A percentile compares a stretch with the other conserved stretches of the same genome.
These are phyloP conservation scores for Heliconius hewitsoni DNA, from an alignment of 1,140 invertebrate species.

Conservation along the genomic window DNA sequence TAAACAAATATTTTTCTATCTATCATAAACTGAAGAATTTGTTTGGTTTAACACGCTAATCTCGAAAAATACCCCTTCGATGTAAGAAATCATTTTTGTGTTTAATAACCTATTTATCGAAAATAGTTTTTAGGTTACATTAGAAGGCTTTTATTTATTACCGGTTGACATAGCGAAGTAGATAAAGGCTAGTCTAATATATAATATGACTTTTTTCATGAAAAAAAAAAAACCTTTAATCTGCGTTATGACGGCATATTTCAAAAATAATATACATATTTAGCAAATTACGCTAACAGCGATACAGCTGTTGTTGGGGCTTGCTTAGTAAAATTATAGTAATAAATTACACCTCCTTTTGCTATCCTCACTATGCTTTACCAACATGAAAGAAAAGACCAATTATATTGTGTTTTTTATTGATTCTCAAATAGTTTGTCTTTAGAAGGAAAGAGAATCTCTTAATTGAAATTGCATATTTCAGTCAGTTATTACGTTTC, in stretches of 20 bases:
- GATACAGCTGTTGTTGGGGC: neutral
- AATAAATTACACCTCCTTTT: neutral
- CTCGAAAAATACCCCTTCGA: too few species aligned
- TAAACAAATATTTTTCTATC: too few species aligned
- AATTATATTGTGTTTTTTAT: neutral
- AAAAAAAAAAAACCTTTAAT: neutral
- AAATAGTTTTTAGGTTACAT: too few species aligned
- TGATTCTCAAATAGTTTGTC: neutral
- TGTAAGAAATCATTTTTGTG: too few species aligned
- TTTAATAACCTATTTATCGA: too few species aligned
- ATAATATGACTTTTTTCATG: neutral
- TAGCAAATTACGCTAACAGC: constrained; percentile 5
- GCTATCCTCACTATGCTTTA: neutral
- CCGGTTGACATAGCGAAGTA: too few species aligned
- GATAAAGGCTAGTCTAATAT: neutral
- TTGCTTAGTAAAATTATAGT: neutral
- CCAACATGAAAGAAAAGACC: neutral
- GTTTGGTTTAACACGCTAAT: too few species aligned
- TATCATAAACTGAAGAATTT: too few species aligned
- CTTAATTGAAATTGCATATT: neutral
- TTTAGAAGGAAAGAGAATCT: neutral
- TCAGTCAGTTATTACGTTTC: neutral
- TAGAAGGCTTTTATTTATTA: too few species aligned
- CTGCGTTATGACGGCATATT: neutral
- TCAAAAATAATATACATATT: constrained; percentile 5